These are phyloP conservation scores for Myiotriccus ornatus DNA, from an alignment of 2,797 vertebrate species.

Conservation along the genomic window DNA sequence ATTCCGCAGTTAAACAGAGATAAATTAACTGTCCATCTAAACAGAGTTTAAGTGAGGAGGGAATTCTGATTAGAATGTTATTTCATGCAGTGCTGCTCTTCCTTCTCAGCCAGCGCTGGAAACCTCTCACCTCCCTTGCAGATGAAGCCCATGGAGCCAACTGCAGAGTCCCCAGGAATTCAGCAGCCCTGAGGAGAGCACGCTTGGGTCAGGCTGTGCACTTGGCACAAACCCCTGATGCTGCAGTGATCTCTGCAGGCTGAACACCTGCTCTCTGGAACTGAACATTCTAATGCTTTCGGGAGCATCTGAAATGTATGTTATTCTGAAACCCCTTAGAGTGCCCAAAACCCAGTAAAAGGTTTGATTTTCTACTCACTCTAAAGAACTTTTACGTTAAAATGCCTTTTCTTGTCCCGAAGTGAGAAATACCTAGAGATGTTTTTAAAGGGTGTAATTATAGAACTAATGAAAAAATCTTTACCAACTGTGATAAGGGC, in stretches of 20 bases:
- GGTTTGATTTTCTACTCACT: neutral
- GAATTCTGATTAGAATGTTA: conserved; percentile 62
- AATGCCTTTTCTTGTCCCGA: neutral
- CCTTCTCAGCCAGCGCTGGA: neutral
- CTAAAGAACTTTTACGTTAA: neutral
- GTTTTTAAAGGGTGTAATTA: neutral
- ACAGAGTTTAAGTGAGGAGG: conserved; percentile 57
- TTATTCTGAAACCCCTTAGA: neutral
- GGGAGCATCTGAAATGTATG: neutral
- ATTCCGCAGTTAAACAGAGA: conserved; percentile 68
- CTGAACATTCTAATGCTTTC: neutral
- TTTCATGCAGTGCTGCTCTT: conserved; percentile 57
- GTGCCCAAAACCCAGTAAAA: neutral
- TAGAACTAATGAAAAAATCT: conserved; percentile 1
- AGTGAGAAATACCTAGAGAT: neutral
- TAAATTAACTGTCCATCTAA: conserved; percentile 72
- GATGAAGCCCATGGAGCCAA: neutral
- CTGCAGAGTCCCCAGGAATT: neutral
- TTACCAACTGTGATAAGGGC: neutral
- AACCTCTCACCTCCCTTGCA: fast-evolving
- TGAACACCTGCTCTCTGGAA: neutral
- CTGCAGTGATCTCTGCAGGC: neutral
- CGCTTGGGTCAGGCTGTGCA: fast-evolving
- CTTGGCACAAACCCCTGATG: neutral
- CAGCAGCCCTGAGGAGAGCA: neutral